Evolutionary conservation across 1,140 invertebrate species (phyloP).

Genomic region (Aphaenogaster rudis): DNA sequence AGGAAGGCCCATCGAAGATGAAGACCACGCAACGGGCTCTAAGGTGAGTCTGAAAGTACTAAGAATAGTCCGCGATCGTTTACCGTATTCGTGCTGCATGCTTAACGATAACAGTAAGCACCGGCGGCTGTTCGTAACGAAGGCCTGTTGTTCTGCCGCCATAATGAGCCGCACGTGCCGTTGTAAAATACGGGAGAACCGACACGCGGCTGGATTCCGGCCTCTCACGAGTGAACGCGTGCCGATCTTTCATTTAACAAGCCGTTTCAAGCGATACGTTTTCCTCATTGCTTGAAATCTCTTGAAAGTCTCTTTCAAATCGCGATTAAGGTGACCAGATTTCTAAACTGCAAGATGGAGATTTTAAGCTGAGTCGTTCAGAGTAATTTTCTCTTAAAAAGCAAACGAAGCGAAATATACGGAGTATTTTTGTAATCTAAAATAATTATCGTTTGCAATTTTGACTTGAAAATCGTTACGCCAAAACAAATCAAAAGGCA

Average conservation of each 20-base stretch:
- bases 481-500: too few species aligned
- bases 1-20: conserved; percentile 59
- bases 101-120: conserved; percentile 50
- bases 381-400: neutral
- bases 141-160: conserved; percentile 49
- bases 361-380: neutral
- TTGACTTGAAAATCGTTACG: too few species aligned
- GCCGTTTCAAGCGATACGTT: neutral
- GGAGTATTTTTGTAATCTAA: neutral
- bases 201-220: conserved; percentile 22
- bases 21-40: conserved; percentile 78
- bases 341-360: conserved; percentile 5
- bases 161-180: conserved; percentile 58
- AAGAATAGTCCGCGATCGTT: neutral
- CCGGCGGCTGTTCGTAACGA: conserved; percentile 21
- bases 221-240: conserved; percentile 28
- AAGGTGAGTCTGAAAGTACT: conserved; percentile 68
- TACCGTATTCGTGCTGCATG: conserved; percentile 6
- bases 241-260: conserved; percentile 18
- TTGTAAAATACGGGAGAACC: conserved; percentile 18
- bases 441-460: conserved; percentile 11
- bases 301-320: conserved; percentile 20
- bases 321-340: conserved; percentile 15
- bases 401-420: neutral
- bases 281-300: conserved; percentile 10